A percentile compares a stretch with the other conserved stretches of the same genome.
Conservation (phyloP, 92 coral and sea anemone species). For the Umimayanthus kanabou region DNA sequence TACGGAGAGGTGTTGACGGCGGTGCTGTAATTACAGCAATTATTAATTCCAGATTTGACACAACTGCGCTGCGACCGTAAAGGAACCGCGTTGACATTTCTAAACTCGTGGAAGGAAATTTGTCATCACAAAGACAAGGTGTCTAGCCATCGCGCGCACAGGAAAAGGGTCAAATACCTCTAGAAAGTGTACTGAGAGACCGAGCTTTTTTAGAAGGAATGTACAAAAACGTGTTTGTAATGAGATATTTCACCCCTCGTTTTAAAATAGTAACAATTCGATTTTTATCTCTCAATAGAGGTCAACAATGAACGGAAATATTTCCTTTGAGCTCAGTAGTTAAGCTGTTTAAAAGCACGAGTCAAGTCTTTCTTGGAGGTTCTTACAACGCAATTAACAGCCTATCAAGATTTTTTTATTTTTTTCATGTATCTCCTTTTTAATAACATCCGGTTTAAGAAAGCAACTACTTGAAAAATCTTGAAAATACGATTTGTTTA, state of each 20-base stretch:
- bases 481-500: conserved; percentile 28
- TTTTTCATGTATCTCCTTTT: conserved; percentile 60
- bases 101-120: conserved; percentile 38
- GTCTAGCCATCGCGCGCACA: conserved; percentile 26
- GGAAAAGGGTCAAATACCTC: conserved; percentile 29
- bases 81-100: conserved; percentile 50
- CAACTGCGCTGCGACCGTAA: conserved; percentile 42
- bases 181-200: neutral
- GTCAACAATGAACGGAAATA: conserved; percentile 22
- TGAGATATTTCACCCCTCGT: neutral
- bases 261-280: neutral
- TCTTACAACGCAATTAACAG: conserved; percentile 86
- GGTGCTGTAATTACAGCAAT: conserved; percentile 26
- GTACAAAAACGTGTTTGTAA: conserved; percentile 4
- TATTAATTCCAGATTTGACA: conserved; percentile 56
- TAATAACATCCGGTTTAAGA: conserved; percentile 76
- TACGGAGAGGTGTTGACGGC: conserved; percentile 13
- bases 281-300: conserved; percentile 6
- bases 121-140: conserved; percentile 27
- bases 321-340: conserved; percentile 34
- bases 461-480: conserved; percentile 48
- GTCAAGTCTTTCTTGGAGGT: conserved; percentile 69
- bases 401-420: conserved; percentile 50
- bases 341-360: conserved; percentile 44
- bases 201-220: neutral